A percentile compares a stretch with the other conserved stretches of the same genome.
Evolutionary conservation across 2,113 vertebrate genomes (phyloP).

Genomic region (Trinectes maculatus): DNA sequence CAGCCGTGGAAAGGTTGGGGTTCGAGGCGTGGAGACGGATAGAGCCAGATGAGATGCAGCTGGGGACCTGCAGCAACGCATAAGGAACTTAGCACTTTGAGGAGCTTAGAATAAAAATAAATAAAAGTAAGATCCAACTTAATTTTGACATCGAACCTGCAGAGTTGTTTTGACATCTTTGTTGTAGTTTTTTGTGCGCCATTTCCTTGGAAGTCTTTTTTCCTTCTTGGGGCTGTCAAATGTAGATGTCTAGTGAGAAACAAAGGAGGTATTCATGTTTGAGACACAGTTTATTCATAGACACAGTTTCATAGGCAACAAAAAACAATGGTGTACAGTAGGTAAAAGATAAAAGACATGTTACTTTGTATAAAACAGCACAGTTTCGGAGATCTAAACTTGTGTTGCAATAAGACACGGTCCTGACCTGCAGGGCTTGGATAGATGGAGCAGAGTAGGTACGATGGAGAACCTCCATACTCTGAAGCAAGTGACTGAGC

Average conservation of each 20-base stretch:
- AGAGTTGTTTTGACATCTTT: slow-evolving; percentile 94
- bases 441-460: slow-evolving; percentile 95
- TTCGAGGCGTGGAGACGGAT: slow-evolving; percentile 95
- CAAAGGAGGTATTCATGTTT: background rate
- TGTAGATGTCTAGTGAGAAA: slow-evolving; percentile 81
- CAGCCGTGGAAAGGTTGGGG: slow-evolving; percentile 93
- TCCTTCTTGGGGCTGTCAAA: slow-evolving; percentile 98
- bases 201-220: slow-evolving; percentile 90
- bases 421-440: slow-evolving; percentile 91
- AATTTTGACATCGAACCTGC: slow-evolving; percentile 82
- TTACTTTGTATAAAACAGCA: background rate
- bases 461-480: slow-evolving; percentile 96
- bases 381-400: background rate
- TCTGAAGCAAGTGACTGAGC: slow-evolving; percentile 93
- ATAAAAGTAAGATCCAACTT: slow-evolving; percentile 2
- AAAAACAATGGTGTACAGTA: background rate
- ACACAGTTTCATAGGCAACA: slow-evolving; percentile 3
- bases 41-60: slow-evolving; percentile 86
- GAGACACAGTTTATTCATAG: slow-evolving; percentile 1
- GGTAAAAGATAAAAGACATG: background rate
- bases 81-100: background rate
- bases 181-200: slow-evolving; percentile 89
- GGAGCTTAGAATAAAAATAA: background rate
- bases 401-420: background rate
- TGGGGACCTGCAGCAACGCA: slow-evolving; percentile 75